phyloP scores from a whole-genome alignment of 2,888 invertebrate species.

The Megastigmus dorsalis region DNA sequence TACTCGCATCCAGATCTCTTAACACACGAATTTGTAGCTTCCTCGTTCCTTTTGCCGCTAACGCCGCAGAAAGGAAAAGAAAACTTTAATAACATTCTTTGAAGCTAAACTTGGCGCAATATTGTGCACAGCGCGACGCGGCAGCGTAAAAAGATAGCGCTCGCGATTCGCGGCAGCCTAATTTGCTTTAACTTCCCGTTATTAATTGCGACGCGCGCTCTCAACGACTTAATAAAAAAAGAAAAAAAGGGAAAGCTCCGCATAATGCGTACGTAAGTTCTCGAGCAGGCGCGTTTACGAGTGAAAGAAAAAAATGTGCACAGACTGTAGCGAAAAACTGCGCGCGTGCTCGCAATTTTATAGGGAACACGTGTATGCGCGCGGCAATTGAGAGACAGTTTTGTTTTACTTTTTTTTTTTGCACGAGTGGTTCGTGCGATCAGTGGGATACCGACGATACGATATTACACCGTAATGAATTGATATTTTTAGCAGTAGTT shows the following conservation, averaged over 20 bases:
- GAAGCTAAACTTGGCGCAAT: no score
- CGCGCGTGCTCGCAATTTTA: constrained; percentile 27
- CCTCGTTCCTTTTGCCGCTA: no score
- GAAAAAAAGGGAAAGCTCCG: constrained; percentile 37
- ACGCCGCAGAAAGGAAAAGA: no score
- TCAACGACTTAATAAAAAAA: constrained; percentile 25
- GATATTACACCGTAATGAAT: constrained; percentile 42
- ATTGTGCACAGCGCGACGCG: no score
- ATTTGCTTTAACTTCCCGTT: constrained; percentile 20
- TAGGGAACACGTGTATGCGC: constrained; percentile 32
- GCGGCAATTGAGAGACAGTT: constrained; percentile 30
- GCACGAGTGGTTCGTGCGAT: not conserved
- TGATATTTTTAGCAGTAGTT: constrained; percentile 23
- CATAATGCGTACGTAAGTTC: no score
- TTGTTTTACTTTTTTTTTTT: constrained; percentile 14
- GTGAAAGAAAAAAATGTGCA: not conserved
- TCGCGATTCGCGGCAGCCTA: constrained; percentile 16
- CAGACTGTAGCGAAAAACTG: not conserved
- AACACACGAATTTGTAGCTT: no score
- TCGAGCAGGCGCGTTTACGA: constrained; percentile 8
- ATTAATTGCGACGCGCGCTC: constrained; percentile 20
- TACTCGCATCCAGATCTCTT: no score
- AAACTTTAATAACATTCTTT: no score
- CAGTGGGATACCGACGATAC: not conserved
- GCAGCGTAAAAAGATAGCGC: no score